phyloP scores from a whole-genome alignment of 2,888 invertebrate species.

The Oxycera nigricornis region DNA sequence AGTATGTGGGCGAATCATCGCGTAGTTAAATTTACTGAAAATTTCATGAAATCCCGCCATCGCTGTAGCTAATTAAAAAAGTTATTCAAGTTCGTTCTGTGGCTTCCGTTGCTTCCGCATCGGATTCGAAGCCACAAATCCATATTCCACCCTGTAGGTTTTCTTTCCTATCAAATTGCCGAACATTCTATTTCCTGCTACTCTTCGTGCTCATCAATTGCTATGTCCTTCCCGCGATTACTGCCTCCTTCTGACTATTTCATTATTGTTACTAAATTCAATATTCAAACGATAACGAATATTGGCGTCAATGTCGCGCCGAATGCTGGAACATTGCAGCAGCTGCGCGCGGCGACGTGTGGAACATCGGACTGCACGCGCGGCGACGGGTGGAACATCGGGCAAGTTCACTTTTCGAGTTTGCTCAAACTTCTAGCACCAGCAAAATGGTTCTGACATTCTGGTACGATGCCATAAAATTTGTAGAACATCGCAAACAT shows the following conservation, averaged over 20 bases:
- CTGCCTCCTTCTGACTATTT: too few species aligned
- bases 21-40: too few species aligned
- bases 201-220: too few species aligned
- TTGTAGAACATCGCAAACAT: slow-evolving; percentile 8
- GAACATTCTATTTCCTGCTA: too few species aligned
- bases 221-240: too few species aligned
- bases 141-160: not conserved
- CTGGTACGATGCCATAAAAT: not conserved
- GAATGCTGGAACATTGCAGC: too few species aligned
- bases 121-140: not conserved
- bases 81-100: not conserved
- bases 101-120: not conserved
- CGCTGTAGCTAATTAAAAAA: not conserved
- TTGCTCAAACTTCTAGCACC: too few species aligned
- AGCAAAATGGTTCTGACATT: not conserved
- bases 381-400: not conserved
- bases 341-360: not conserved
- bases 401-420: too few species aligned
- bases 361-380: not conserved
- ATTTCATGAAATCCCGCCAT: not conserved
- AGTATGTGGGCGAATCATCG: too few species aligned
- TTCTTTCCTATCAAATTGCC: not conserved
- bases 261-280: too few species aligned
- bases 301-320: too few species aligned
- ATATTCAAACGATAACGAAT: too few species aligned